These are phyloP conservation scores for Apodemus agrarius DNA, from an alignment of 2,797 vertebrate species.

Conservation along the genomic window DNA sequence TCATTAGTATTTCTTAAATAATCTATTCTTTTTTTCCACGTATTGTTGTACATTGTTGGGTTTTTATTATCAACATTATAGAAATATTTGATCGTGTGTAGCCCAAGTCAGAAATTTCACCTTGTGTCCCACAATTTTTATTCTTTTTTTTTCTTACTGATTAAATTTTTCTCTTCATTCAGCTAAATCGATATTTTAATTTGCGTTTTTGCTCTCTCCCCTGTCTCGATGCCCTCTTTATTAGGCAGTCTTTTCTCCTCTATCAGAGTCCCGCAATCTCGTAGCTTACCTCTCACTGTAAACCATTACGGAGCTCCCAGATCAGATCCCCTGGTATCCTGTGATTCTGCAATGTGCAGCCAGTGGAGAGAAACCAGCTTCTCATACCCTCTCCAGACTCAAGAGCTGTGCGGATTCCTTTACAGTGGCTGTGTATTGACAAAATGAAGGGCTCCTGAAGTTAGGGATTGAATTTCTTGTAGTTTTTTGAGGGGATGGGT, in stretches of 20 bases:
- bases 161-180: background rate
- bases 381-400: background rate
- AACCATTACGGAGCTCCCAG: background rate
- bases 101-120: background rate
- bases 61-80: background rate
- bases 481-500: background rate
- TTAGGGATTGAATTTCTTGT: background rate
- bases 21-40: background rate
- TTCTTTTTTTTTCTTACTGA: background rate
- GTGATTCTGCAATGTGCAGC: background rate
- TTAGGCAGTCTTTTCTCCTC: background rate
- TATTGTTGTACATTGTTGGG: background rate
- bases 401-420: background rate
- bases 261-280: background rate
- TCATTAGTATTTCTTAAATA: background rate
- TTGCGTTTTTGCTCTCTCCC: background rate
- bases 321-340: background rate
- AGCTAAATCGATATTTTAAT: background rate
- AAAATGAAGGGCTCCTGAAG: background rate
- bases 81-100: background rate
- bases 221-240: background rate
- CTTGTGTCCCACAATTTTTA: background rate
- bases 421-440: background rate
- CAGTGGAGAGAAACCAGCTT: background rate
- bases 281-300: background rate